Percentiles rank a stretch among this genome's conserved stretches.
Conservation (phyloP, 1,140 invertebrate species). For the Magallana gigas region DNA sequence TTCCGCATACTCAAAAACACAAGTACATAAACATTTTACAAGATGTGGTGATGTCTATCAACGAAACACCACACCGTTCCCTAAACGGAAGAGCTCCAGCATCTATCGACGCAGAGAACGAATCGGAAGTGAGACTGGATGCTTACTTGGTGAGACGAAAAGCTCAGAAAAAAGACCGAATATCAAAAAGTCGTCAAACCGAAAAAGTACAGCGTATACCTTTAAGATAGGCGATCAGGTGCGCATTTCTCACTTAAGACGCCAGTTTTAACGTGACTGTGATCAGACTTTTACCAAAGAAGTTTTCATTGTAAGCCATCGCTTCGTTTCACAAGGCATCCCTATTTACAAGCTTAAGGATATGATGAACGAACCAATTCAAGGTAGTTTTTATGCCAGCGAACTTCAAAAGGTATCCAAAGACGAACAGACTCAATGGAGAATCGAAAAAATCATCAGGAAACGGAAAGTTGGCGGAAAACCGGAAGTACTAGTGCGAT, state of each 20-base stretch:
- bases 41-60: constrained; percentile 11
- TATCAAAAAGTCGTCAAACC: not conserved
- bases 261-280: constrained; percentile 46
- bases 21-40: constrained; percentile 40
- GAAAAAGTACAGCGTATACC: constrained; percentile 21
- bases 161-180: not conserved
- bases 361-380: not conserved
- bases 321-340: constrained; percentile 25
- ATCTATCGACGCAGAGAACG: constrained; percentile 23
- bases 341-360: constrained; percentile 41
- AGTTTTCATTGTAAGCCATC: constrained; percentile 33
- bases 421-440: constrained; percentile 44
- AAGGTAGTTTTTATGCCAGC: constrained; percentile 29
- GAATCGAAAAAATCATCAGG: constrained; percentile 19
- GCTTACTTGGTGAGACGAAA: constrained; percentile 40
- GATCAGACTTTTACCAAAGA: constrained; percentile 53
- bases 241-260: constrained; percentile 35
- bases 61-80: constrained; percentile 33
- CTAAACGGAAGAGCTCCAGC: constrained; percentile 39
- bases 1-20: constrained; percentile 15
- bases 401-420: constrained; percentile 38
- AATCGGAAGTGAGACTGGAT: constrained; percentile 35
- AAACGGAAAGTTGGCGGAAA: not conserved
- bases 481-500: constrained; percentile 33
- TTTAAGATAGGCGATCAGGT: constrained; percentile 46